phyloP scores from a whole-genome alignment of 1,140 invertebrate species.

The Augochlora pura region DNA sequence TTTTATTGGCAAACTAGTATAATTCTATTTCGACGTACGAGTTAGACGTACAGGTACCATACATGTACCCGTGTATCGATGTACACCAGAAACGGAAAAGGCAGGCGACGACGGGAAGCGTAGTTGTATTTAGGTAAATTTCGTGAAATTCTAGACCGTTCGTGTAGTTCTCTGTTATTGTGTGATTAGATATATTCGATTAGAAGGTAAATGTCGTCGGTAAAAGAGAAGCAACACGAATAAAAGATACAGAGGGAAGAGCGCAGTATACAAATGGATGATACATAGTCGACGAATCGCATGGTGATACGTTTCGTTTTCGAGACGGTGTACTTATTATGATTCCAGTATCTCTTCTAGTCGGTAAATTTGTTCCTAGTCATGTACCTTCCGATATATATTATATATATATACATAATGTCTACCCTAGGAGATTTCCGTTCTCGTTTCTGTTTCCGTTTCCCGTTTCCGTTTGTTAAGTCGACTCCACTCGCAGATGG shows the following conservation, averaged over 20 bases:
- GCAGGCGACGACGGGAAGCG: constrained; percentile 55
- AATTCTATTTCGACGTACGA: neutral
- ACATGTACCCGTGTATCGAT: no score
- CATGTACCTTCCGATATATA: constrained; percentile 44
- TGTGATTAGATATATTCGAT: constrained; percentile 14
- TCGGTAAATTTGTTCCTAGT: constrained; percentile 31
- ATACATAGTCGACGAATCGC: constrained; percentile 56
- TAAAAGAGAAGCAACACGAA: neutral
- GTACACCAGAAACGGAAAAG: constrained; percentile 50
- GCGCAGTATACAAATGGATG: constrained; percentile 7
- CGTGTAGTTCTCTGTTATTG: neutral
- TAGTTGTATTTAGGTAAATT: constrained; percentile 36
- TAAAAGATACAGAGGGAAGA: neutral
- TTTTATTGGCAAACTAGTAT: neutral
- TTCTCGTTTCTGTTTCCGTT: constrained; percentile 77
- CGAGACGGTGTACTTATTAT: constrained; percentile 32
- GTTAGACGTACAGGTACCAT: constrained; percentile 4
- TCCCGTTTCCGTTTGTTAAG: constrained; percentile 64
- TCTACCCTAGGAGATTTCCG: constrained; percentile 69
- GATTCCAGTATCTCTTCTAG: constrained; percentile 18
- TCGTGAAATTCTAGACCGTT: constrained; percentile 24
- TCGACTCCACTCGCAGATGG: constrained; percentile 44
- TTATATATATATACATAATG: constrained; percentile 21
- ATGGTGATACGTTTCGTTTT: constrained; percentile 73
- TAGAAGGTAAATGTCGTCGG: neutral